Percentiles rank a stretch among this genome's conserved stretches.
Conservation (phyloP, 2,113 vertebrate genomes). For the Cebus imitator region DNA sequence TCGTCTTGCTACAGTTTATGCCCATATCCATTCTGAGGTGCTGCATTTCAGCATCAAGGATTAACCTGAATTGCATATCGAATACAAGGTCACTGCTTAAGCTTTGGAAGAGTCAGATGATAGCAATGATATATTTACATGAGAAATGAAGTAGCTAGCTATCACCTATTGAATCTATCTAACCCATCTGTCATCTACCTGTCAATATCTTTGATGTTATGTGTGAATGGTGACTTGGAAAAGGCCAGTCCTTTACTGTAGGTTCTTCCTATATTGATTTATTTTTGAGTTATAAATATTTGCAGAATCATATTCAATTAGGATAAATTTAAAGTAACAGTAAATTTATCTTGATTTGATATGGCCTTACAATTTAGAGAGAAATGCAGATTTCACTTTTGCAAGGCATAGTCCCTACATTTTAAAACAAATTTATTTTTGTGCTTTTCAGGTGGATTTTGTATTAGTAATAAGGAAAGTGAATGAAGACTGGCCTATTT, state of each 20-base stretch:
- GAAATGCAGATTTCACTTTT: conserved; percentile 39
- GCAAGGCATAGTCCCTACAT: not conserved
- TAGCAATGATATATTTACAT: conserved; percentile 25
- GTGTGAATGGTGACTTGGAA: not conserved
- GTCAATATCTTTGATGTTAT: not conserved
- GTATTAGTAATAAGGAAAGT: not conserved
- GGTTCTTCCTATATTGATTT: not conserved
- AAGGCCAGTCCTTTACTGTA: not conserved
- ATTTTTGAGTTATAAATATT: conserved; percentile 31
- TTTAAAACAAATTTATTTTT: conserved; percentile 50
- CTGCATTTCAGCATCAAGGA: not conserved
- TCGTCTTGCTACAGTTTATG: not conserved
- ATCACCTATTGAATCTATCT: not conserved
- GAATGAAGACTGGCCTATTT: conserved; percentile 32
- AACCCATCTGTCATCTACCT: not conserved
- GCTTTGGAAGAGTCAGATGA: conserved; percentile 23
- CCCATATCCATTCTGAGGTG: not conserved
- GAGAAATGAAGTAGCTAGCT: not conserved
- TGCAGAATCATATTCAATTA: not conserved
- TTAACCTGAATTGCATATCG: not conserved
- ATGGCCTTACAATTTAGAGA: conserved; percentile 6
- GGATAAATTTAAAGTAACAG: not conserved
- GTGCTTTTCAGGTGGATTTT: conserved; percentile 41
- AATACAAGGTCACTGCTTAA: not conserved
- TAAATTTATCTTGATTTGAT: conserved; percentile 48